These are phyloP conservation scores for Sitobion miscanthi DNA, from an alignment of 1,140 invertebrate genomes.

Conservation along the genomic window DNA sequence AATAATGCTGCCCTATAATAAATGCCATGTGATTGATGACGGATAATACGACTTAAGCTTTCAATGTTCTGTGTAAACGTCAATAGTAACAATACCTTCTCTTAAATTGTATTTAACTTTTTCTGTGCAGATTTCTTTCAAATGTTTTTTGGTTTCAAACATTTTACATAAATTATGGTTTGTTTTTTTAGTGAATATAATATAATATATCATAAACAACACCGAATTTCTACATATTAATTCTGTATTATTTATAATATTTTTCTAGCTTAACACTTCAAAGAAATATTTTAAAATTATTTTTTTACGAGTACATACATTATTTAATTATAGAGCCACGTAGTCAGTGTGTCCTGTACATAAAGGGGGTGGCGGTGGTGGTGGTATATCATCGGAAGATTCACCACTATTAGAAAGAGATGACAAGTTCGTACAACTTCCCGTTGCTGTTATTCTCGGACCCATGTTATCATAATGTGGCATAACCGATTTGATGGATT, in stretches of 20 bases:
- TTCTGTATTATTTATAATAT: background rate
- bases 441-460: constrained; percentile 83
- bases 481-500: constrained; percentile 60
- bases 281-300: background rate
- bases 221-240: background rate
- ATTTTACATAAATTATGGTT: background rate
- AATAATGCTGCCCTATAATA: constrained; percentile 3
- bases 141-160: background rate
- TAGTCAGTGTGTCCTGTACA: constrained; percentile 63
- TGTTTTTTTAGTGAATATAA: background rate
- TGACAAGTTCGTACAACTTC: constrained; percentile 80
- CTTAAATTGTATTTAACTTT: background rate
- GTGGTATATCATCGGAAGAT: constrained; percentile 63
- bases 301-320: background rate
- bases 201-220: background rate
- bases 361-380: constrained; percentile 66
- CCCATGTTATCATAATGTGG: constrained; percentile 89
- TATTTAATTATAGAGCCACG: constrained; percentile 59
- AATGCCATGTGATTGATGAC: constrained; percentile 34
- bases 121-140: background rate
- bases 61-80: background rate
- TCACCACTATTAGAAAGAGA: constrained; percentile 66
- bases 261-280: background rate
- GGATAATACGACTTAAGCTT: constrained; percentile 15
- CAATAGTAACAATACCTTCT: constrained; percentile 7